A percentile compares a stretch with the other conserved stretches of the same genome.
phyloP scores from a whole-genome alignment of 2,113 vertebrate genomes.

The Brachionichthys hirsutus region DNA sequence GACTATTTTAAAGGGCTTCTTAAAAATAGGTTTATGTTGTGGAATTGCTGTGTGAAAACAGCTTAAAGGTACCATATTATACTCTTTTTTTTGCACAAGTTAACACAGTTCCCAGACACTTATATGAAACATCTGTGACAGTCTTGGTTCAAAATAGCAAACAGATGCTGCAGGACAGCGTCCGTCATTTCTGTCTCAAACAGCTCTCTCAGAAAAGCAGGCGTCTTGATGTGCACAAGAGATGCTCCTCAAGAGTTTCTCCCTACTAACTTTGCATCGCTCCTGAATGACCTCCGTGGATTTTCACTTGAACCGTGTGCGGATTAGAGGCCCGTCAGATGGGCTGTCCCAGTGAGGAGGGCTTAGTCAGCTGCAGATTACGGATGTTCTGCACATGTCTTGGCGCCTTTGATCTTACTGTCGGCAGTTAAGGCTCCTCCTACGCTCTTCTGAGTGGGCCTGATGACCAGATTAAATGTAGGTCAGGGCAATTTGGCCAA shows the following conservation, averaged over 20 bases:
- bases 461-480: constrained; percentile 35
- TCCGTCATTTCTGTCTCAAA: no score
- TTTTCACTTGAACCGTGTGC: constrained; percentile 11
- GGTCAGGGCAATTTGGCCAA: constrained; percentile 35
- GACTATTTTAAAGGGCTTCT: no score
- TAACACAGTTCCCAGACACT: no score
- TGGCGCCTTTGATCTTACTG: constrained; percentile 45
- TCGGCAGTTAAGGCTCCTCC: constrained; percentile 48
- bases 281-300: constrained; percentile 3
- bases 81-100: no score
- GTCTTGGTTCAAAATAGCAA: no score
- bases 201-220: no score
- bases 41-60: no score
- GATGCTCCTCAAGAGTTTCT: background rate
- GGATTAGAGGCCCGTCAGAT: constrained; percentile 11
- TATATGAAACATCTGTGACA: no score
- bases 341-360: constrained; percentile 36
- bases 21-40: no score
- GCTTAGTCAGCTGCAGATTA: constrained; percentile 62
- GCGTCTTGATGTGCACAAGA: no score
- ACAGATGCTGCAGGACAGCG: no score
- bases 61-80: no score
- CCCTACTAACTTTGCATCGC: background rate
- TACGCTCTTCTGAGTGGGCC: constrained; percentile 6
- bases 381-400: constrained; percentile 56